phyloP scores from a whole-genome alignment of 2,113 vertebrate species.

The Ophthalmolycus amberensis region DNA sequence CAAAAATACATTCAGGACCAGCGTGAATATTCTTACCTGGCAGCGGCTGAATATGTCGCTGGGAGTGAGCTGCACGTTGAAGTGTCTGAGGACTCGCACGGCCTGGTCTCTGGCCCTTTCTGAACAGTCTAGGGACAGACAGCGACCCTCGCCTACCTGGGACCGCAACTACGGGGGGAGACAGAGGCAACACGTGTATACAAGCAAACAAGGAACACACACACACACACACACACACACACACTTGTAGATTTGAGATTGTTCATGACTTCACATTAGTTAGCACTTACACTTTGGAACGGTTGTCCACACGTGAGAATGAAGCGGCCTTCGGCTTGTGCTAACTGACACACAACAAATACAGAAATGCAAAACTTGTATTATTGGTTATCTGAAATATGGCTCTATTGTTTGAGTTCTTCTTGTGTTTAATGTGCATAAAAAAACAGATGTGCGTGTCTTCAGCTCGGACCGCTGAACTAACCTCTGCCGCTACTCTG shows the following conservation, averaged over 20 bases:
- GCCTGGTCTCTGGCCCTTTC: constrained; percentile 89
- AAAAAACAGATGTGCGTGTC: constrained; percentile 4
- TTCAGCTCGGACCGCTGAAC: neutral
- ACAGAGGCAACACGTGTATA: neutral
- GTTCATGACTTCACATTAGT: constrained; percentile 5
- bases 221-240: neutral
- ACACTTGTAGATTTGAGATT: neutral
- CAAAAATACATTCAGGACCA: neutral
- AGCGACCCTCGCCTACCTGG: constrained; percentile 89
- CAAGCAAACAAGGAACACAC: neutral
- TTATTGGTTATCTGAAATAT: neutral
- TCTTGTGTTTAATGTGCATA: neutral
- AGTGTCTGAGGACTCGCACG: constrained; percentile 86
- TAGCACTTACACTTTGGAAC: constrained; percentile 85
- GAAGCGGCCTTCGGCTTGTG: constrained; percentile 85
- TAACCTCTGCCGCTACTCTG: constrained; percentile 86
- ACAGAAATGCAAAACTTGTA: neutral
- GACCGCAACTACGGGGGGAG: constrained; percentile 83
- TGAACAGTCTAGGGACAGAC: constrained; percentile 86
- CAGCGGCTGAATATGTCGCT: constrained; percentile 90
- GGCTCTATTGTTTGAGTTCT: neutral
- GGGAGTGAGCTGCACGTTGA: constrained; percentile 82
- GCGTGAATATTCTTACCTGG: constrained; percentile 80
- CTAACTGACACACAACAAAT: constrained; percentile 81
- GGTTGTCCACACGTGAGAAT: constrained; percentile 91